phyloP scores from a whole-genome alignment of 2,797 vertebrate genomes.

The Ciconia nigra region DNA sequence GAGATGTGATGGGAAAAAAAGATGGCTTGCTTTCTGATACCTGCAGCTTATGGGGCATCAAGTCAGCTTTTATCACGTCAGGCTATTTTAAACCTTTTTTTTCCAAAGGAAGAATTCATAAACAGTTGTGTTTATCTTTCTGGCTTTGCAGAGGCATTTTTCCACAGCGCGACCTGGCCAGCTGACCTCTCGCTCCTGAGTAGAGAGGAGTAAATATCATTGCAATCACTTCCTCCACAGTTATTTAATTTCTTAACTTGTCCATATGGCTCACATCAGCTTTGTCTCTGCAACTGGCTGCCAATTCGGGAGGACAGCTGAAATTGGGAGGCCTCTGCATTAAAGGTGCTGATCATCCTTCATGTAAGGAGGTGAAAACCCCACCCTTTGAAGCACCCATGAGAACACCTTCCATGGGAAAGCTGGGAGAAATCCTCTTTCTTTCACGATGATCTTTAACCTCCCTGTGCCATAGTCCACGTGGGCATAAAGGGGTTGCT shows the following conservation, averaged over 20 bases:
- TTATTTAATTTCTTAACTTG: not conserved
- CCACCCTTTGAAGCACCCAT: not conserved
- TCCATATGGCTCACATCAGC: not conserved
- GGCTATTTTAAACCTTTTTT: not conserved
- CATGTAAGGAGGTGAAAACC: not conserved
- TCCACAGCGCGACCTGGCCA: not conserved
- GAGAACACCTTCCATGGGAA: not conserved
- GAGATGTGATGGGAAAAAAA: not conserved
- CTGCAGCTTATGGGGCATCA: not conserved
- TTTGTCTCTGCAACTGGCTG: not conserved
- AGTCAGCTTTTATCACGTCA: not conserved
- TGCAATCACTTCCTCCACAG: not conserved
- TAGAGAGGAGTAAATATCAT: not conserved
- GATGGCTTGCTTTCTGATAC: not conserved
- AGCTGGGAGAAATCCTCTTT: not conserved
- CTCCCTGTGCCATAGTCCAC: rapidly evolving
- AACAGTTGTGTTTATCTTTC: not conserved
- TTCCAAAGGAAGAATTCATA: not conserved
- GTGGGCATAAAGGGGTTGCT: not conserved
- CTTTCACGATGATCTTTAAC: not conserved
- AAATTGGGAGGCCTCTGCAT: not conserved
- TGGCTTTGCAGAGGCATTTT: not conserved
- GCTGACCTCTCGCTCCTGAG: not conserved
- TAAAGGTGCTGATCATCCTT: not conserved
- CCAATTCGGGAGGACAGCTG: not conserved